Evolutionary conservation across 2,888 invertebrate genomes (phyloP).

Genomic region (Mimas tiliae): DNA sequence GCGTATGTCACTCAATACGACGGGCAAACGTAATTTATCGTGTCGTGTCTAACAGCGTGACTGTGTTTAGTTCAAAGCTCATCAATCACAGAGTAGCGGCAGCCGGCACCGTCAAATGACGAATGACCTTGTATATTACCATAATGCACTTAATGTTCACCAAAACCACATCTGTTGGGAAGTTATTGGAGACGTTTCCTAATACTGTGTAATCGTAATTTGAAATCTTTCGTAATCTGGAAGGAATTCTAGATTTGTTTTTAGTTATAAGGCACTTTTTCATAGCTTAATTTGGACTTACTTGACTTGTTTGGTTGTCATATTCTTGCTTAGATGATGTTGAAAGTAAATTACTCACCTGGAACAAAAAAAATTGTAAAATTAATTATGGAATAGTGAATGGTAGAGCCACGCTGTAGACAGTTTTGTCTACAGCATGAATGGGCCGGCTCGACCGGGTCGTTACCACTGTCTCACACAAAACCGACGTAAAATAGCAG

Average conservation of each 20-base stretch:
- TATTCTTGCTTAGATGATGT: neutral
- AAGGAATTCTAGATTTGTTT: neutral
- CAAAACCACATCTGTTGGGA: slow-evolving; percentile 11
- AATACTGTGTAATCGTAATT: neutral
- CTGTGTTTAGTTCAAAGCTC: neutral
- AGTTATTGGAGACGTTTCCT: neutral
- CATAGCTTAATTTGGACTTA: neutral
- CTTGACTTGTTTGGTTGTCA: neutral
- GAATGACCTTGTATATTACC: slow-evolving; percentile 27
- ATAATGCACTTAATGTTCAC: slow-evolving; percentile 21
- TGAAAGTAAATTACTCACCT: slow-evolving; percentile 5
- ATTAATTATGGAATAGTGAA: neutral
- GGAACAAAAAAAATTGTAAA: slow-evolving; percentile 4
- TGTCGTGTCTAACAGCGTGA: slow-evolving; percentile 4
- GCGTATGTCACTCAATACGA: neutral
- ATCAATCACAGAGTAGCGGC: slow-evolving; percentile 27
- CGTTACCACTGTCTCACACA: too few species aligned
- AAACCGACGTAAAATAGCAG: neutral
- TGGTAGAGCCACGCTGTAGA: too few species aligned
- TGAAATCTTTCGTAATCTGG: neutral
- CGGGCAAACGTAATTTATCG: neutral
- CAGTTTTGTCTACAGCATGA: too few species aligned
- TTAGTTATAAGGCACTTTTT: neutral
- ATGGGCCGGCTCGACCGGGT: too few species aligned
- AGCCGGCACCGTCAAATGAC: slow-evolving; percentile 21